These are phyloP conservation scores for Trichoplusia ni DNA, from an alignment of 1,140 invertebrate genomes.

Conservation along the genomic window DNA sequence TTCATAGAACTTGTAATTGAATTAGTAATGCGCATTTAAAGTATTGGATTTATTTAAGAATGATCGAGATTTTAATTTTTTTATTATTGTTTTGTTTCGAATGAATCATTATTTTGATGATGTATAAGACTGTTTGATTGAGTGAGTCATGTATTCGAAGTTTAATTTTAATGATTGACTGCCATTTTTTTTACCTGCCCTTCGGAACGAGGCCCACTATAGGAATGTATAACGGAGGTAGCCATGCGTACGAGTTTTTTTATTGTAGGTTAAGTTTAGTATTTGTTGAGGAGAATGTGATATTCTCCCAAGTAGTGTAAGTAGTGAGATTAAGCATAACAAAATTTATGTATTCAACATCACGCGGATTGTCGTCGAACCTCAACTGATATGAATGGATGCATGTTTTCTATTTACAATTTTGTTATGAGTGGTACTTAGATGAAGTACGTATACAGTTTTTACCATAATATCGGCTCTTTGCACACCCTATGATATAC, in stretches of 20 bases:
- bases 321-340: constrained; percentile 33
- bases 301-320: constrained; percentile 31
- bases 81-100: constrained; percentile 48
- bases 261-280: constrained; percentile 38
- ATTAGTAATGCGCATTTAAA: constrained; percentile 64
- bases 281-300: constrained; percentile 33
- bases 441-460: constrained; percentile 14
- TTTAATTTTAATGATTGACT: constrained; percentile 63
- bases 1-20: constrained; percentile 52
- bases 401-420: constrained; percentile 17
- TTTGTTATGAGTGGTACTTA: constrained; percentile 14
- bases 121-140: constrained; percentile 72
- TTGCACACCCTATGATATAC: constrained; percentile 26
- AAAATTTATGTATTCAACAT: constrained; percentile 27
- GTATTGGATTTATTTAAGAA: constrained; percentile 40
- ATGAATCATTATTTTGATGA: constrained; percentile 59
- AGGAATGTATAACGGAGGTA: constrained; percentile 24
- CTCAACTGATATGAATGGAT: constrained; percentile 15
- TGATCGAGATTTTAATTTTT: constrained; percentile 17
- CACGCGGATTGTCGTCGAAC: constrained; percentile 15
- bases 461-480: constrained; percentile 26
- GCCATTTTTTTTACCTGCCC: constrained; percentile 56
- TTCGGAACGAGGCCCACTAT: constrained; percentile 24
- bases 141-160: constrained; percentile 54
- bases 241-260: constrained; percentile 29